Percentiles rank a stretch among this genome's conserved stretches.
Evolutionary conservation across 2,888 invertebrate genomes (phyloP).

Genomic region (Cephus nigrinus): DNA sequence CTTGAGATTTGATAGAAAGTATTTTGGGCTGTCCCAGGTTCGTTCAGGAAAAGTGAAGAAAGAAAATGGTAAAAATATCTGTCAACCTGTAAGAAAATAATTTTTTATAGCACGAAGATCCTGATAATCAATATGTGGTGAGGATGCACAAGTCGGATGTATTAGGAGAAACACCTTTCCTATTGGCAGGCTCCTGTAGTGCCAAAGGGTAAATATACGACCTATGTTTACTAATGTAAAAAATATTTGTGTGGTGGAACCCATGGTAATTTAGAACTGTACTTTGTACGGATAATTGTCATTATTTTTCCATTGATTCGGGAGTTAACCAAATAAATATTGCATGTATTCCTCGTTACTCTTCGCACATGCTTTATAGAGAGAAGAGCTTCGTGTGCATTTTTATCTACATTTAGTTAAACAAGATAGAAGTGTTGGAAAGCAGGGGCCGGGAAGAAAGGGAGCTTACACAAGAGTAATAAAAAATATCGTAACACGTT

Average conservation of each 20-base stretch:
- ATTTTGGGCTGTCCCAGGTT: conserved; percentile 70
- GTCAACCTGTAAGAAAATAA: no score
- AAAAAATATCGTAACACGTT: conserved; percentile 9
- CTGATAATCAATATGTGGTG: conserved; percentile 75
- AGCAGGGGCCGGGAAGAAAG: no score
- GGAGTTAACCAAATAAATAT: no score
- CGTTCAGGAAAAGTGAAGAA: no score
- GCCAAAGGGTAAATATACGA: conserved; percentile 69
- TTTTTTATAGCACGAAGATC: conserved; percentile 70
- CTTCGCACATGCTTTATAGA: no score
- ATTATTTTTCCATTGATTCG: conserved; percentile 31
- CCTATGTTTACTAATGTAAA: conserved; percentile 5
- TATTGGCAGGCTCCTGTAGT: conserved; percentile 76
- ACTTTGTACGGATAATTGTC: conserved; percentile 14
- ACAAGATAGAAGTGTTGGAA: no score
- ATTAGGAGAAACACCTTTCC: conserved; percentile 67
- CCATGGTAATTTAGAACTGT: no score
- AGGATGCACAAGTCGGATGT: conserved; percentile 68
- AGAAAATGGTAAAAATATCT: no score
- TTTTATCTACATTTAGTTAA: no score
- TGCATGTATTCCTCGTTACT: no score
- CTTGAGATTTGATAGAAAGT: conserved; percentile 70
- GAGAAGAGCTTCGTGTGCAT: no score
- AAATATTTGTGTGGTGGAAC: no score
- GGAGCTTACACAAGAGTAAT: conserved; percentile 18